Percentiles rank a stretch among this genome's conserved stretches.
Evolutionary conservation across 2,113 vertebrate species (phyloP).

Genomic region (Murina feae): DNA sequence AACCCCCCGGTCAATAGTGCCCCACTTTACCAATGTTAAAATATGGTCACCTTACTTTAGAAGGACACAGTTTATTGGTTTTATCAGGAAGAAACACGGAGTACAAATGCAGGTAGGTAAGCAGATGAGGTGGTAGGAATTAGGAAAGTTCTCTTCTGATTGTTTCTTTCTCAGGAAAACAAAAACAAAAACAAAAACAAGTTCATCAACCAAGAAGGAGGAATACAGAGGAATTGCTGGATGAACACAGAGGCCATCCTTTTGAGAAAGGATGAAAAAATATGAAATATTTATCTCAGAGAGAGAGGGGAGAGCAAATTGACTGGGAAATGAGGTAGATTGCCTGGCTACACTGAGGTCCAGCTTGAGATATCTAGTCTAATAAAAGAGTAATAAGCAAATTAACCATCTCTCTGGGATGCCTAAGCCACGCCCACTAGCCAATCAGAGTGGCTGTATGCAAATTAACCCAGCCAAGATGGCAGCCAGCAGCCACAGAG

Average conservation of each 20-base stretch:
- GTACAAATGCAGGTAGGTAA: background rate
- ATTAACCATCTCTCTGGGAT: too few relatives aligned
- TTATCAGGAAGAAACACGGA: background rate
- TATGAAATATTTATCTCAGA: background rate
- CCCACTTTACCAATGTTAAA: too few relatives aligned
- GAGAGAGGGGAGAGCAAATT: background rate
- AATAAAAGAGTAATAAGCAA: too few relatives aligned
- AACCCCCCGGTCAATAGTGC: too few relatives aligned
- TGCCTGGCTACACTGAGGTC: background rate
- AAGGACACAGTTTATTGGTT: background rate
- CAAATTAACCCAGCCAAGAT: too few relatives aligned
- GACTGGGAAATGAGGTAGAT: background rate
- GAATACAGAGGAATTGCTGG: background rate
- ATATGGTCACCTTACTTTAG: too few relatives aligned
- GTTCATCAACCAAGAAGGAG: background rate
- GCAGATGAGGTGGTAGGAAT: background rate
- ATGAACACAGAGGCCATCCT: too few relatives aligned
- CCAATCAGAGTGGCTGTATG: too few relatives aligned
- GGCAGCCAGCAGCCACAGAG: too few relatives aligned
- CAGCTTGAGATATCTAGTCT: background rate
- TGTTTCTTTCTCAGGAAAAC: slow-evolving; percentile 4
- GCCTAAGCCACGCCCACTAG: too few relatives aligned
- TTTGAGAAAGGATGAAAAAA: background rate
- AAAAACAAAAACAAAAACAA: background rate
- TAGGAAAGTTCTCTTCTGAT: background rate